Base-by-base conservation (phyloP, 1,140 invertebrate genomes). In the Anagrus nilaparvatae region DNA sequence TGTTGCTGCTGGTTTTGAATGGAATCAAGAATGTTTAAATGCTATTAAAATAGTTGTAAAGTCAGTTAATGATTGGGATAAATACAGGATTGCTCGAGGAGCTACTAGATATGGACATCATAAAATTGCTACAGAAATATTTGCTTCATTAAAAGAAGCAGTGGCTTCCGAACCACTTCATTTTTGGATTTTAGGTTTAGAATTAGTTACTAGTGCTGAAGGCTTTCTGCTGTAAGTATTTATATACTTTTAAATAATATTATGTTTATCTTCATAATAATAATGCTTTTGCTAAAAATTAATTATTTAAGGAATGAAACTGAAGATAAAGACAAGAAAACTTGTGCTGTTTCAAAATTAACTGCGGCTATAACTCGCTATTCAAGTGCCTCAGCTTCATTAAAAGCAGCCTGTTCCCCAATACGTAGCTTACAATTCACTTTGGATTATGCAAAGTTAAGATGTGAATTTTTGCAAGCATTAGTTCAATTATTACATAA, bases 101-200 rank as follows among this genome's bases (percentile, higher is more conserved):
- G 87, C 88, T 2, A 75, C 88, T 8, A 72, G 84, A 47, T 90
- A 88, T 56, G 85, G 85, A 1, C 87, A 91, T 56, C 84, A 87
- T 54, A 72, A 69, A 43, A 72, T 89, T 30, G 84, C 83, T 0
- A 71, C 74, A 2, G 63, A 67, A 28, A 76, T 89, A 40, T 78
- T 88, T 47, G 70, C 71, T 17, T 71, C 70, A 29, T 59, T 88
- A 12, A 74, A 79, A 1, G 77, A 79, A 49, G 72, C 83, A 51
- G 87, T 92, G 2, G 84, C 85, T 12, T 87, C 86, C 12, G 93
- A 97, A 56, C 82, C 91, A 56, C 77, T 88, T 29, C 82, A 93
- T 56, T 92, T 92, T 55, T 96, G 91, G 85, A 61, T 97, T 27
- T 76, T 79, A 1, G 84, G 84, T 5, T 65, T 96, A 13, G 71